Evolutionary conservation across 2,113 vertebrate genomes (phyloP).

Genomic region (Chiloscyllium plagiosum): DNA sequence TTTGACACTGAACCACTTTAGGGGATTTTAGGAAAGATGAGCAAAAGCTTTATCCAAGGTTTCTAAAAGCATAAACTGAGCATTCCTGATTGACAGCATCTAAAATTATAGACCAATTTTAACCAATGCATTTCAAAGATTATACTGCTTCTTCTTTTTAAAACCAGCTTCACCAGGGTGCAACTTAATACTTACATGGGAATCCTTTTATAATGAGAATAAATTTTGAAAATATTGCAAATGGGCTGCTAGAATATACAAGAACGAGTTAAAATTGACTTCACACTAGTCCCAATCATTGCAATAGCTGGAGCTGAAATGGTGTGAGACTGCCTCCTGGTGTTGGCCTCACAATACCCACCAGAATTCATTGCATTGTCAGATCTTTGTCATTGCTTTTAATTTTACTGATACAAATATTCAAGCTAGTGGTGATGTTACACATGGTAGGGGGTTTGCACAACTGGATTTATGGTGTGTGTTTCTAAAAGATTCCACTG

Average conservation of each 20-base stretch:
- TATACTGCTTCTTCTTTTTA: not conserved
- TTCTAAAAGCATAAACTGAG: not conserved
- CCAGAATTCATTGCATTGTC: not conserved
- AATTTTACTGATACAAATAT: not conserved
- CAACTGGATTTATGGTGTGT: not conserved
- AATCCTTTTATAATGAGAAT: not conserved
- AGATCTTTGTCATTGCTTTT: not conserved
- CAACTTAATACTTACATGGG: not conserved
- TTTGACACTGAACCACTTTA: not conserved
- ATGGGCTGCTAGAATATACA: not conserved
- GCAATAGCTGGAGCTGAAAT: not conserved
- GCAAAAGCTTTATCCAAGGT: not conserved
- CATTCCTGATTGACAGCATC: not conserved
- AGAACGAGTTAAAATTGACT: not conserved
- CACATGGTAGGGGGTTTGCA: not conserved
- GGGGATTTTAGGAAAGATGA: not conserved
- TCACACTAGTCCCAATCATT: not conserved
- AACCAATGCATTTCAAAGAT: not conserved
- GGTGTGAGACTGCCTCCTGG: conserved; percentile 20
- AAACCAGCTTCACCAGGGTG: not conserved
- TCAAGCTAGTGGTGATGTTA: not conserved
- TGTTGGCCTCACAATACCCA: not conserved
- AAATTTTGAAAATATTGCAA: not conserved
- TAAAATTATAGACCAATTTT: not conserved
- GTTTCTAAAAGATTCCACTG: not conserved